Percentiles rank a stretch among this genome's conserved stretches.
These are phyloP conservation scores for Campylomormyrus numenius DNA, from an alignment of 2,113 vertebrate genomes.

Conservation along the genomic window DNA sequence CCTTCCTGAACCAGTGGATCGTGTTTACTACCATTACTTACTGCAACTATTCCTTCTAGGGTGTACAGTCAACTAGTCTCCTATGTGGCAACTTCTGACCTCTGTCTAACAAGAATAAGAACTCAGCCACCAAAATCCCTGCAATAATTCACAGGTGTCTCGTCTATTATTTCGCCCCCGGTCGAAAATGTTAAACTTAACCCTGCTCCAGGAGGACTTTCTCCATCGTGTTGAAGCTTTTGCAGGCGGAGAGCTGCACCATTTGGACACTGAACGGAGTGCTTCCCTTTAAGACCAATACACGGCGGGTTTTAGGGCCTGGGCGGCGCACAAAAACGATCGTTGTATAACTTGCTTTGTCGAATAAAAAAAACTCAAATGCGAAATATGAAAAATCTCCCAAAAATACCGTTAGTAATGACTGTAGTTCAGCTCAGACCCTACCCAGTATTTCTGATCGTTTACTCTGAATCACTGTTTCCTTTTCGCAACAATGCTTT, in stretches of 20 bases:
- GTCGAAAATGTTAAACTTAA: slow-evolving; percentile 32
- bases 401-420: neutral
- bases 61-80: neutral
- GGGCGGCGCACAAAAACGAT: neutral
- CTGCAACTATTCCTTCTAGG: neutral
- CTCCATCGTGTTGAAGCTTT: slow-evolving; percentile 55
- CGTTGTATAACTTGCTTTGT: slow-evolving; percentile 21
- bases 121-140: neutral
- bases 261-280: slow-evolving; percentile 33
- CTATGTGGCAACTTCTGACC: neutral
- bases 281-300: neutral
- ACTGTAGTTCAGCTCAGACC: neutral
- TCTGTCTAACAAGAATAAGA: neutral
- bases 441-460: neutral
- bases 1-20: slow-evolving; percentile 97
- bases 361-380: neutral
- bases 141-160: neutral
- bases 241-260: slow-evolving; percentile 38
- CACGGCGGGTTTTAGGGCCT: slow-evolving; percentile 19
- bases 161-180: neutral
- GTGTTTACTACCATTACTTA: slow-evolving; percentile 87
- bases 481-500: neutral
- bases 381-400: neutral
- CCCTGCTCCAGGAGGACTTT: slow-evolving; percentile 63
- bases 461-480: neutral